Evolutionary conservation across 1,140 invertebrate genomes (phyloP), one percentile per base, ranked within the genome.

Genomic region (Procambarus virginalis): DNA sequence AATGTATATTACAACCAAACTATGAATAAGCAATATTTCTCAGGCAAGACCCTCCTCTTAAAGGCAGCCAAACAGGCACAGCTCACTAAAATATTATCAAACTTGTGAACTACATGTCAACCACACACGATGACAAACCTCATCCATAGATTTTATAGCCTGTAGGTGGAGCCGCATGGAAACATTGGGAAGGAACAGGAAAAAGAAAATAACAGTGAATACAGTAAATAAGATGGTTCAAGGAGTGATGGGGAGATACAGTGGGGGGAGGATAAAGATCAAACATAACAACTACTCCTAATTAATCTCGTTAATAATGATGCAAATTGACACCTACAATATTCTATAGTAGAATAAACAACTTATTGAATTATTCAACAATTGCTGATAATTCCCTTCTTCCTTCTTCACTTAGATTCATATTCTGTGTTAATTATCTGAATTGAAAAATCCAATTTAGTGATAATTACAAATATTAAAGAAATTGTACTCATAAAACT

Each of bases 111-210:
- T 76, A 89, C 51, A 60, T 76, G 79, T 64, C 70, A 82, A 78
- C 79, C 70, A 88, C 88, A 22, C 73, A 34, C 34, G 34, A 64
- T 77, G 64, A 91, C 90, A 91, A 91, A 91, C 90, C 90, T 91
- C 90, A 86, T 91, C 90, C 90, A 91, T 91, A 64, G 90, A 91
- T 78, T 87, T 91, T 77, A 86, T 84, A 49, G 84, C 90, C 90
- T 91, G 80, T 58, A 49, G 83, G 48, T 46, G 77, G 73, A 84
- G 77, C 84, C 70, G 90, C 81, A 83, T 84, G 84, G 75, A 91
- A 86, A 85, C 64, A 86, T 55, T 76, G 78, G 77, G 73, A 75
- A 91, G 84, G 84, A 84, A 77, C 84, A 86, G 81, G 73, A 87
- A 64, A 83, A 64, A 82, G 75, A 79, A 91, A 91, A 87, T 84